Conservation (phyloP, 2,797 vertebrate genomes). For the Hoplostethus mediterraneus region DNA sequence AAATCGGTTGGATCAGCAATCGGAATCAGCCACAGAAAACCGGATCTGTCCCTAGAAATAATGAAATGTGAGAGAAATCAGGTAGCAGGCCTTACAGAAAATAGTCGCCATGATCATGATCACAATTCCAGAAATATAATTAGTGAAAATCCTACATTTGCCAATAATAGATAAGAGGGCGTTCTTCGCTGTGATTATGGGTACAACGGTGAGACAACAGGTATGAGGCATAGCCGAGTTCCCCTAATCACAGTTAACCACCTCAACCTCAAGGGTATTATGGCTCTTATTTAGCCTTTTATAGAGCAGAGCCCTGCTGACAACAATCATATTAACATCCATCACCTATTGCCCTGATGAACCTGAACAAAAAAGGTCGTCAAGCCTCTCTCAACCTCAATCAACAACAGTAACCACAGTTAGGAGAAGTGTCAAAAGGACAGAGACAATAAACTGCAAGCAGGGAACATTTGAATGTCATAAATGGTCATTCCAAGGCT, state of each 20-base stretch:
- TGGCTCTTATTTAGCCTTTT: not conserved
- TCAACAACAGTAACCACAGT: not conserved
- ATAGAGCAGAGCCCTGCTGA: no score
- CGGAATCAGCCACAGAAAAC: no score
- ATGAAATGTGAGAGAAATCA: not conserved
- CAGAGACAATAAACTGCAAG: constrained; percentile 35
- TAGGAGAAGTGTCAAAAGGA: constrained; percentile 4
- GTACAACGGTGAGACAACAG: no score
- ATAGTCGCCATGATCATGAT: not conserved
- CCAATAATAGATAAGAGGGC: no score
- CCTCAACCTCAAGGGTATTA: not conserved
- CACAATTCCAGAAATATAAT: not conserved
- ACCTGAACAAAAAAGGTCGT: not conserved
- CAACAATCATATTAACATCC: no score
- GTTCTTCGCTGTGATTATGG: no score
- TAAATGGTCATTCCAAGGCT: not conserved
- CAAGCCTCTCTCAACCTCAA: not conserved
- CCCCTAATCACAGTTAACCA: no score
- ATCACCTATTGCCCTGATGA: not conserved
- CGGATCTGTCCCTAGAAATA: not conserved
- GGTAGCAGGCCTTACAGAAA: not conserved
- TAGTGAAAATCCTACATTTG: no score
- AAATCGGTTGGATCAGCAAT: no score
- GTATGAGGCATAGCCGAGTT: no score
- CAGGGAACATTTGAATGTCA: constrained; percentile 3